Evolutionary conservation across 2,797 vertebrate species (phyloP).

Genomic region (Adelosebastes latens): DNA sequence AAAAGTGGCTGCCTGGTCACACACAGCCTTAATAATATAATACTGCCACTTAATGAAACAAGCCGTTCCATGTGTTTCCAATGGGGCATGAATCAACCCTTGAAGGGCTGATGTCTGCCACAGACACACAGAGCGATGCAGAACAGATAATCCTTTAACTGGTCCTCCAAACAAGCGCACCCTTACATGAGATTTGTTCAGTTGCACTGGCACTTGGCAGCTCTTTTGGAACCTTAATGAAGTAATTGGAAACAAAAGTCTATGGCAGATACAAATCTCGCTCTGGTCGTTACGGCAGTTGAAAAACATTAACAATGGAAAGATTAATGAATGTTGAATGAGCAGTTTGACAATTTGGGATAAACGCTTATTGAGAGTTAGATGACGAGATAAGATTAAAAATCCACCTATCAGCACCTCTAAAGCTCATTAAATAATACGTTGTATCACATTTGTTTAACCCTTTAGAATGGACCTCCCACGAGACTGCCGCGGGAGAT

Average conservation of each 20-base stretch:
- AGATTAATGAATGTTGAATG: neutral
- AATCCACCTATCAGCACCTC: neutral
- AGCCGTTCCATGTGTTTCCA: conserved; percentile 56
- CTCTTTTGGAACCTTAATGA: neutral
- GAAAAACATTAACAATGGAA: conserved; percentile 7
- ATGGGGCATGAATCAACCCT: conserved; percentile 22
- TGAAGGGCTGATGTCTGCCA: conserved; percentile 6
- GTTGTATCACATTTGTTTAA: neutral
- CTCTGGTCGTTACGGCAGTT: neutral
- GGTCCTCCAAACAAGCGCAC: conserved; percentile 4
- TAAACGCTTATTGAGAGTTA: neutral
- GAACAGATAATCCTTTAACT: conserved; percentile 33
- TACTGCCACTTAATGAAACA: conserved; percentile 51
- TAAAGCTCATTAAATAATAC: neutral
- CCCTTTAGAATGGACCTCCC: neutral
- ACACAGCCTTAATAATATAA: conserved; percentile 45
- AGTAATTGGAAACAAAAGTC: conserved; percentile 20
- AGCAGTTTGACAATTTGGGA: neutral
- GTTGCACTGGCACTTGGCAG: conserved; percentile 20
- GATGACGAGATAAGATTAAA: neutral
- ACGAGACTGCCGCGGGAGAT: too few species aligned
- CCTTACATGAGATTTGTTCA: conserved; percentile 13
- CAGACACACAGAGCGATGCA: conserved; percentile 15
- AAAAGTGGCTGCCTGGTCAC: conserved; percentile 25
- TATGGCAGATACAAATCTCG: neutral